phyloP scores from a whole-genome alignment of 2,797 vertebrate species.

The Hipposideros larvatus region DNA sequence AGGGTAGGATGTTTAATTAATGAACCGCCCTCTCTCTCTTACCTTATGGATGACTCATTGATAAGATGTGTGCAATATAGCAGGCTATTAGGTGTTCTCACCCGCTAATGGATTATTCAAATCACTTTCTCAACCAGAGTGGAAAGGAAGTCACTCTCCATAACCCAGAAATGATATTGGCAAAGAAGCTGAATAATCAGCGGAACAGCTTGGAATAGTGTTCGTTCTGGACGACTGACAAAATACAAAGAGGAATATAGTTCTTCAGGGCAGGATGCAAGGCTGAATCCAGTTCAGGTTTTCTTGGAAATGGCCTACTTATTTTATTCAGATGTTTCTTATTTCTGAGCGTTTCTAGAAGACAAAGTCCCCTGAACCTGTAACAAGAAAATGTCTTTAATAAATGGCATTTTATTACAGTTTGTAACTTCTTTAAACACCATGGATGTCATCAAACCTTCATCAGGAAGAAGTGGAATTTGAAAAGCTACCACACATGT shows the following conservation, averaged over 20 bases:
- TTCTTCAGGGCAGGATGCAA: background rate
- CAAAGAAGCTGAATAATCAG: slow-evolving; percentile 58
- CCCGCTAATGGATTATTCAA: slow-evolving; percentile 30
- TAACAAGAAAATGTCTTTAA: slow-evolving; percentile 16
- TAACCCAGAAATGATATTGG: slow-evolving; percentile 64
- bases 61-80: background rate
- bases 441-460: background rate
- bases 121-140: slow-evolving; percentile 58
- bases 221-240: slow-evolving; percentile 55
- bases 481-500: background rate
- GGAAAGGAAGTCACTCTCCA: slow-evolving; percentile 58
- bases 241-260: slow-evolving; percentile 4
- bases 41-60: slow-evolving; percentile 14
- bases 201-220: slow-evolving; percentile 33
- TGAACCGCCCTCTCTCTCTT: slow-evolving; percentile 14
- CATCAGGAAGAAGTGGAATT: slow-evolving; percentile 9
- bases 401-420: slow-evolving; percentile 15
- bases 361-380: background rate
- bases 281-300: background rate
- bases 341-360: slow-evolving; percentile 46
- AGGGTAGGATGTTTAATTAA: slow-evolving; percentile 68
- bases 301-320: slow-evolving; percentile 40
- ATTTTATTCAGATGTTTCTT: background rate
- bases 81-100: background rate
- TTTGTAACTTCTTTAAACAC: background rate